A percentile compares a stretch with the other conserved stretches of the same genome.
Conservation (phyloP, 2,888 invertebrate genomes). For the Limnephilus rhombicus region DNA sequence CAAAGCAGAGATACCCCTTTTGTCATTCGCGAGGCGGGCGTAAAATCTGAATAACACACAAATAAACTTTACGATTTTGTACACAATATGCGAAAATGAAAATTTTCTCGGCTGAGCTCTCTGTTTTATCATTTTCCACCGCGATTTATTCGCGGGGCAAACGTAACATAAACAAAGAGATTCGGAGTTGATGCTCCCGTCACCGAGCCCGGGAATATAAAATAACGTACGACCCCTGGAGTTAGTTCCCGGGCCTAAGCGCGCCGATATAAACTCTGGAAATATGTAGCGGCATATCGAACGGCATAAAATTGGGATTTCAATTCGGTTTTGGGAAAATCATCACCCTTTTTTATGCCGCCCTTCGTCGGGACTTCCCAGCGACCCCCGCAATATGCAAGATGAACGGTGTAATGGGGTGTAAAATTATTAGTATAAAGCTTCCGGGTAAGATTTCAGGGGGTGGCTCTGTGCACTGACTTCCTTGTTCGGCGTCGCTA, state of each 20-base stretch:
- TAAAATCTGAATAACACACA: slow-evolving; percentile 65
- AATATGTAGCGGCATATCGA: slow-evolving; percentile 67
- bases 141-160: slow-evolving; percentile 65
- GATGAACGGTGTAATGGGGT: slow-evolving; percentile 67
- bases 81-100: slow-evolving; percentile 66
- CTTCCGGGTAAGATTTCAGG: slow-evolving; percentile 65
- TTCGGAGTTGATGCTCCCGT: slow-evolving; percentile 58
- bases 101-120: slow-evolving; percentile 62
- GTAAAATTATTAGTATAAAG: slow-evolving; percentile 66
- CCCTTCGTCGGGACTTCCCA: slow-evolving; percentile 18
- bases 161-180: slow-evolving; percentile 66
- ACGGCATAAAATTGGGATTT: slow-evolving; percentile 66
- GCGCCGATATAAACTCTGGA: slow-evolving; percentile 65
- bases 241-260: slow-evolving; percentile 49
- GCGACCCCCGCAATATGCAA: slow-evolving; percentile 65
- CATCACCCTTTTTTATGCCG: slow-evolving; percentile 64
- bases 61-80: slow-evolving; percentile 66
- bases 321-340: slow-evolving; percentile 67
- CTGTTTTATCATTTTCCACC: slow-evolving; percentile 65
- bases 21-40: slow-evolving; percentile 62
- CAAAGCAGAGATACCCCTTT: slow-evolving; percentile 56
- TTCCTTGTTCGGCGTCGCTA: slow-evolving; percentile 59
- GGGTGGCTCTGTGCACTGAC: slow-evolving; percentile 48
- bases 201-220: slow-evolving; percentile 63
- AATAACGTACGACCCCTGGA: slow-evolving; percentile 64